phyloP scores from a whole-genome alignment of 1,140 invertebrate species.

The Danaus melanippus region DNA sequence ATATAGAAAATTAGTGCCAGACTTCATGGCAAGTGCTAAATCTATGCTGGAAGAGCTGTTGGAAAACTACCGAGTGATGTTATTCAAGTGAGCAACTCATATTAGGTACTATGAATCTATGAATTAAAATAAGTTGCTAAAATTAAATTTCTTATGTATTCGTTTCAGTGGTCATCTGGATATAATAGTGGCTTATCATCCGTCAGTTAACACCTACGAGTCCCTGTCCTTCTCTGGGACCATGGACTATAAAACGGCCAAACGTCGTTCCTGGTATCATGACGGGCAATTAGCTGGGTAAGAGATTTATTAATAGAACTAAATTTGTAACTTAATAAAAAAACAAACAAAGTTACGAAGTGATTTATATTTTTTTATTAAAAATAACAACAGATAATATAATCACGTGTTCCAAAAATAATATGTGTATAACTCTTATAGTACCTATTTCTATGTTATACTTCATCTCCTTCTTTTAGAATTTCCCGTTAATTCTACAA shows the following conservation, averaged over 20 bases:
- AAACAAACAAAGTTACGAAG: too few species aligned
- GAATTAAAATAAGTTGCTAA: background rate
- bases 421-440: background rate
- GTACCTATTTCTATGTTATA: background rate
- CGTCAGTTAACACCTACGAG: slow-evolving; percentile 81
- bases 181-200: slow-evolving; percentile 86
- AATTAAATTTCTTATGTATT: slow-evolving; percentile 1
- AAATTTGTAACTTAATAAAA: background rate
- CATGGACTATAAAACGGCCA: slow-evolving; percentile 74
- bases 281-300: slow-evolving; percentile 57
- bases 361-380: too few species aligned
- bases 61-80: slow-evolving; percentile 77
- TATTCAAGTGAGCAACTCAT: slow-evolving; percentile 56
- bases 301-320: slow-evolving; percentile 13
- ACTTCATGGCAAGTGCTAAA: slow-evolving; percentile 85
- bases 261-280: slow-evolving; percentile 56
- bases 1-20: slow-evolving; percentile 77
- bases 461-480: background rate
- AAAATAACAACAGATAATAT: too few species aligned
- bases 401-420: too few species aligned
- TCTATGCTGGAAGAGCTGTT: slow-evolving; percentile 79
- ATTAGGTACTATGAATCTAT: background rate
- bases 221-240: slow-evolving; percentile 78
- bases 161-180: slow-evolving; percentile 88
- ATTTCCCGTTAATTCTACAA: too few species aligned